phyloP scores from a whole-genome alignment of 2,888 invertebrate genomes.

The Eupithecia pulchellata region DNA sequence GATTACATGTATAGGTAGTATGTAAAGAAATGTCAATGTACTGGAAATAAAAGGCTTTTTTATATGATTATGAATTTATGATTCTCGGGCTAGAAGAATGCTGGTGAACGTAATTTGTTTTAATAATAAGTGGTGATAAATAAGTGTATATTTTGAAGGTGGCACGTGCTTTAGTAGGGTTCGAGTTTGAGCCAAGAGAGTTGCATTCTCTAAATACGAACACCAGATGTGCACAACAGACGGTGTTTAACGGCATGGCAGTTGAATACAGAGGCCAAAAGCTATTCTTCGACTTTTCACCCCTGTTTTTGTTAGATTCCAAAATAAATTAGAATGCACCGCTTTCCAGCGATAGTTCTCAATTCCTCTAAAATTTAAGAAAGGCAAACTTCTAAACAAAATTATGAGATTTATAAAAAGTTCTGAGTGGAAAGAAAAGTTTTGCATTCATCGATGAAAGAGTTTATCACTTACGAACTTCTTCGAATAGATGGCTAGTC shows the following conservation, averaged over 20 bases:
- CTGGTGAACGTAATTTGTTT: not conserved
- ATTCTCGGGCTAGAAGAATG: not conserved
- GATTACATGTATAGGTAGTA: too few relatives aligned
- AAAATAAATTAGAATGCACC: slow-evolving; percentile 17
- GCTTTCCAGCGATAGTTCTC: slow-evolving; percentile 5
- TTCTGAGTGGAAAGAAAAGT: not conserved
- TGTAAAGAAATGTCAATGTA: too few relatives aligned
- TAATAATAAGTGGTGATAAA: slow-evolving; percentile 27
- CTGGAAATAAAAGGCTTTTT: too few relatives aligned
- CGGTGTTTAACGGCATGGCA: slow-evolving; percentile 53
- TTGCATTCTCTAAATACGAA: slow-evolving; percentile 52
- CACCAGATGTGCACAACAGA: slow-evolving; percentile 58
- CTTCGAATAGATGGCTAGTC: not conserved
- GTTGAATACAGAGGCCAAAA: slow-evolving; percentile 52
- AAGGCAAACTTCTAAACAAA: too few relatives aligned
- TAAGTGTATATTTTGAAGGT: slow-evolving; percentile 47
- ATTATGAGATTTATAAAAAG: slow-evolving; percentile 4
- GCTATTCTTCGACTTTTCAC: slow-evolving; percentile 38
- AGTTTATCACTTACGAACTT: slow-evolving; percentile 7
- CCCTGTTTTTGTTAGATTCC: slow-evolving; percentile 30
- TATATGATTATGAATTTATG: not conserved
- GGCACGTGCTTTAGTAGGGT: slow-evolving; percentile 53
- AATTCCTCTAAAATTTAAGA: slow-evolving; percentile 4
- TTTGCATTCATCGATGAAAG: slow-evolving; percentile 15
- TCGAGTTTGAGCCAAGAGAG: slow-evolving; percentile 47